These are phyloP conservation scores for Asteroscopus sphinx DNA, from an alignment of 2,888 invertebrate genomes.

Conservation along the genomic window DNA sequence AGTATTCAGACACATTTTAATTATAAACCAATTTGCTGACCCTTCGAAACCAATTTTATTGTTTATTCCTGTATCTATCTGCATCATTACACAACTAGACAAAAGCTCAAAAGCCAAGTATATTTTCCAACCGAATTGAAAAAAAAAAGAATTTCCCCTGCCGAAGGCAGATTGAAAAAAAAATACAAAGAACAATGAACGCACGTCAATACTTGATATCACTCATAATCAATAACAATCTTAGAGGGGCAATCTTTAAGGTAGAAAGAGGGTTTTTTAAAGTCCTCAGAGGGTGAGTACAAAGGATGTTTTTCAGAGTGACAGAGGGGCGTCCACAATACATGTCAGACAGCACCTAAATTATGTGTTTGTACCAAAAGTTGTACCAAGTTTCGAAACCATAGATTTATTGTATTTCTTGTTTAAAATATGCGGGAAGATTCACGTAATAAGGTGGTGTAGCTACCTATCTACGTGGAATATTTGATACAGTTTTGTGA, in stretches of 20 bases:
- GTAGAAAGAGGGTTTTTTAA: conserved; percentile 65
- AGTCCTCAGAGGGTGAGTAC: conserved; percentile 63
- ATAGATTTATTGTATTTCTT: conserved; percentile 57
- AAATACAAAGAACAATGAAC: conserved; percentile 50
- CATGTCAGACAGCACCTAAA: conserved; percentile 58
- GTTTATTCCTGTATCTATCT: not conserved
- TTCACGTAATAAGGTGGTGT: conserved; percentile 8
- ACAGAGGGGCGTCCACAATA: conserved; percentile 59
- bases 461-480: too few relatives aligned
- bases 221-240: conserved; percentile 65
- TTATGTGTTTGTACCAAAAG: conserved; percentile 60
- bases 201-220: conserved; percentile 60
- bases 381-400: conserved; percentile 48
- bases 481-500: conserved; percentile 13
- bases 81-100: conserved; percentile 2
- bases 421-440: conserved; percentile 52
- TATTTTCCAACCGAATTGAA: not conserved
- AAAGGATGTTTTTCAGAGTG: conserved; percentile 68
- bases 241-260: conserved; percentile 65
- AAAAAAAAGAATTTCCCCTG: conserved; percentile 4
- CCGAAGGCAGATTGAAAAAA: conserved; percentile 31
- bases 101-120: not conserved
- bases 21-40: too few relatives aligned
- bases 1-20: too few relatives aligned
- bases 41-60: too few relatives aligned